Conservation (phyloP, 1,140 invertebrate genomes). For the Brachionus angularis region DNA sequence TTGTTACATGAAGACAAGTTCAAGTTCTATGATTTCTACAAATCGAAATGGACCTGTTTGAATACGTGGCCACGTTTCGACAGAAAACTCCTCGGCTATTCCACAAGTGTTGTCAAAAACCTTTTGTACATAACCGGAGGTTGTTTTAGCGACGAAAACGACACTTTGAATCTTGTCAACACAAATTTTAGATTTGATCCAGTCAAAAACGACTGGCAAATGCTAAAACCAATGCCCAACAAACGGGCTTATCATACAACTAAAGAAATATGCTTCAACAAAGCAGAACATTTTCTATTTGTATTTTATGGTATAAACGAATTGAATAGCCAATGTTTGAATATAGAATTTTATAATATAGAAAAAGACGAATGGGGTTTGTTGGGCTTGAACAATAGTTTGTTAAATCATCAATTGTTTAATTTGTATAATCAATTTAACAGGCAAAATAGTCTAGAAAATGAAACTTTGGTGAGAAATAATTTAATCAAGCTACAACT, state of each 20-base stretch:
- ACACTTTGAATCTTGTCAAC: neutral
- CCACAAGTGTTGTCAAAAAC: conserved; percentile 12
- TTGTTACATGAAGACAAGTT: neutral
- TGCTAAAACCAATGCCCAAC: neutral
- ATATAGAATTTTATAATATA: neutral
- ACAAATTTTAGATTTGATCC: conserved; percentile 14
- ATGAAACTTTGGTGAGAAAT: neutral
- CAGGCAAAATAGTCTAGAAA: neutral
- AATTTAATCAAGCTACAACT: neutral
- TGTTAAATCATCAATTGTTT: conserved; percentile 22
- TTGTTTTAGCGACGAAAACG: neutral
- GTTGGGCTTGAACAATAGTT: neutral
- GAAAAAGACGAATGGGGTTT: conserved; percentile 1
- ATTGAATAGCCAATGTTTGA: neutral
- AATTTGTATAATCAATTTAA: neutral
- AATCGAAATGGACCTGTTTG: conserved; percentile 13
- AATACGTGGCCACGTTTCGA: conserved; percentile 3
- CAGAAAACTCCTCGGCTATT: neutral
- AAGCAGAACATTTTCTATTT: neutral
- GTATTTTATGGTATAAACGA: conserved; percentile 13
- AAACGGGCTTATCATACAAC: conserved; percentile 28
- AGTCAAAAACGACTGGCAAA: conserved; percentile 28
- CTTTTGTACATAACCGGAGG: conserved; percentile 8
- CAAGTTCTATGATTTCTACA: neutral
- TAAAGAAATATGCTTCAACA: neutral